Evolutionary conservation across 2,888 invertebrate species (phyloP).

Genomic region (Catonia carolina): DNA sequence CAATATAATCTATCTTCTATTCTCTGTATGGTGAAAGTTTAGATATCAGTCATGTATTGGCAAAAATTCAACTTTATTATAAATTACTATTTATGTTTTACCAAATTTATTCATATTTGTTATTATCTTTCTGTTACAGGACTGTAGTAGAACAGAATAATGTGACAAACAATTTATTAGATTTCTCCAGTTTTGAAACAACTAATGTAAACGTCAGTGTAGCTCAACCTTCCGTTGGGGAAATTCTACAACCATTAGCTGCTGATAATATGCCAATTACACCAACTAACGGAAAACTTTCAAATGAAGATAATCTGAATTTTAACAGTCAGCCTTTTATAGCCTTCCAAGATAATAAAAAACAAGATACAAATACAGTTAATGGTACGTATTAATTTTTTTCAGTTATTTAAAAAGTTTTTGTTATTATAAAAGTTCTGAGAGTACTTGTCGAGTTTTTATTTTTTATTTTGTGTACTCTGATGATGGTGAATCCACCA

Average conservation of each 20-base stretch:
- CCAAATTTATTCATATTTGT: no score
- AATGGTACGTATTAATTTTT: constrained; percentile 23
- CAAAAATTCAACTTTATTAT: no score
- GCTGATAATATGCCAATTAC: constrained; percentile 8
- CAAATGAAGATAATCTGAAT: constrained; percentile 24
- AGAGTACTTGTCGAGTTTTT: no score
- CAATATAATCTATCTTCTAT: no score
- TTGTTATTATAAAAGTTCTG: no score
- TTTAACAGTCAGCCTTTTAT: constrained; percentile 27
- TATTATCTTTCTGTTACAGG: constrained; percentile 42
- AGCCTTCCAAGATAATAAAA: constrained; percentile 31
- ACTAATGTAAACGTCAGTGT: constrained; percentile 1
- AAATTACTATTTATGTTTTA: no score
- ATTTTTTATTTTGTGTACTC: no score
- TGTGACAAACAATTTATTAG: constrained; percentile 48
- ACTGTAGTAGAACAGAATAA: constrained; percentile 45
- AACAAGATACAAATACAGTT: constrained; percentile 29
- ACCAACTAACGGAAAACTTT: constrained; percentile 23
- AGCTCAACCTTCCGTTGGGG: constrained; percentile 13
- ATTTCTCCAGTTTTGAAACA: constrained; percentile 40
- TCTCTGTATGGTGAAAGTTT: no score
- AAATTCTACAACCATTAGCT: constrained; percentile 17
- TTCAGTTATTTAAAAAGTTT: no score
- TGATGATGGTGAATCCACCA: no score
- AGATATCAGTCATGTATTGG: no score